A percentile compares a stretch with the other conserved stretches of the same genome.
Evolutionary conservation across 2,888 invertebrate species (phyloP).

Genomic region (Latrodectus hesperus): DNA sequence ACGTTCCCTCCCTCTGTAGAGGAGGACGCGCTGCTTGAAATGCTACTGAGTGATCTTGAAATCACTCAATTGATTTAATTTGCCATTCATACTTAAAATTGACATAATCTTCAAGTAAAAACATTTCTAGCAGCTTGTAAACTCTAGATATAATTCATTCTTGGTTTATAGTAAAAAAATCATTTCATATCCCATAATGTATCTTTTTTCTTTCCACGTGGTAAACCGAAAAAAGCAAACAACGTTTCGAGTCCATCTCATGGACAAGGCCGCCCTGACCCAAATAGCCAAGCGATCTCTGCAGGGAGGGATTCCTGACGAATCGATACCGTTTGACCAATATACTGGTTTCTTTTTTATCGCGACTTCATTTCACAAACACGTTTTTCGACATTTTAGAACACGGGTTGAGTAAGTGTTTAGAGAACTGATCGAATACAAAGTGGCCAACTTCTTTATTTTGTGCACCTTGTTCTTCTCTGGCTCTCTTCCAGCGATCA

Average conservation of each 20-base stretch:
- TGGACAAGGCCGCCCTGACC: constrained; percentile 63
- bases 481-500: not conserved
- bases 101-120: too few species aligned
- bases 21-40: too few species aligned
- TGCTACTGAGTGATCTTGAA: too few species aligned
- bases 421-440: constrained; percentile 18
- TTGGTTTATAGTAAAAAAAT: too few species aligned
- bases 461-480: constrained; percentile 8
- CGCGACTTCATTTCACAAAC: constrained; percentile 48
- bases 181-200: too few species aligned
- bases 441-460: constrained; percentile 16
- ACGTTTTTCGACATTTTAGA: constrained; percentile 65
- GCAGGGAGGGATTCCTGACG: constrained; percentile 20
- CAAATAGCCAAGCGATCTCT: constrained; percentile 19
- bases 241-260: constrained; percentile 20
- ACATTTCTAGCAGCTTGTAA: too few species aligned
- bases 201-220: too few species aligned
- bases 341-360: constrained; percentile 37
- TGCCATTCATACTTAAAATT: too few species aligned
- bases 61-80: too few species aligned
- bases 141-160: too few species aligned
- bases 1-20: too few species aligned
- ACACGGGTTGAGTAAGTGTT: constrained; percentile 41
- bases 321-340: constrained; percentile 47
- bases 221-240: not conserved